Evolutionary conservation across 2,888 invertebrate species (phyloP).

Genomic region (Lasius platythorax): DNA sequence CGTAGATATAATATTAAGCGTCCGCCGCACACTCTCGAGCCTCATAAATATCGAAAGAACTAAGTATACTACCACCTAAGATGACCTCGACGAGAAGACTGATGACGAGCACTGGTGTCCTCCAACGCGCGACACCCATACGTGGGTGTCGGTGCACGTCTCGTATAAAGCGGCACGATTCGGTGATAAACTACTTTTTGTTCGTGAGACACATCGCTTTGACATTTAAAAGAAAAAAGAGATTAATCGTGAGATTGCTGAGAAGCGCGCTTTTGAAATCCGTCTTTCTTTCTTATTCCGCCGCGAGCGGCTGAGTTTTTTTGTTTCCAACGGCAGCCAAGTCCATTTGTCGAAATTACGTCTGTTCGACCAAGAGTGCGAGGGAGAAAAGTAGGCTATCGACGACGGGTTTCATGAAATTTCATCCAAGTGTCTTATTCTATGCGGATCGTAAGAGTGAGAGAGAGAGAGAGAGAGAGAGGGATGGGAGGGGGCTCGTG

Average conservation of each 20-base stretch:
- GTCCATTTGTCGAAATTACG: conserved; percentile 45
- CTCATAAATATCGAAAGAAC: conserved; percentile 38
- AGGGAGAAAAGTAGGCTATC: conserved; percentile 15
- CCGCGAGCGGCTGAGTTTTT: background rate
- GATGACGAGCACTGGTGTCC: background rate
- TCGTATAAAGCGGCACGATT: background rate
- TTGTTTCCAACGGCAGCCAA: background rate
- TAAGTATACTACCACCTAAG: conserved; percentile 32
- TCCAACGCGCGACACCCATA: background rate
- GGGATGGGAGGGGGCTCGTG: background rate
- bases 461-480: conserved; percentile 25
- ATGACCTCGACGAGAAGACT: conserved; percentile 23
- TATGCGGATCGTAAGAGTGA: conserved; percentile 1
- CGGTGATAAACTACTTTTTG: conserved; percentile 5
- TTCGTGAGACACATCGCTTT: background rate
- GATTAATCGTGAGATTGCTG: conserved; percentile 31
- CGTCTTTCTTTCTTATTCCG: background rate
- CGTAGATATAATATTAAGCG: background rate
- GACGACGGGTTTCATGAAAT: conserved; percentile 7
- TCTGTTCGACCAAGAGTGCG: background rate
- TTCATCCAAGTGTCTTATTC: conserved; percentile 21
- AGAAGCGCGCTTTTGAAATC: background rate
- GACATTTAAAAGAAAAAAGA: conserved; percentile 31
- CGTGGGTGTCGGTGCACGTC: background rate
- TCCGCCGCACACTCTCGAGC: background rate